Evolutionary conservation across 2,888 invertebrate species (phyloP), one percentile per base, ranked within the genome.

Genomic region (Ectobius pallidus): DNA sequence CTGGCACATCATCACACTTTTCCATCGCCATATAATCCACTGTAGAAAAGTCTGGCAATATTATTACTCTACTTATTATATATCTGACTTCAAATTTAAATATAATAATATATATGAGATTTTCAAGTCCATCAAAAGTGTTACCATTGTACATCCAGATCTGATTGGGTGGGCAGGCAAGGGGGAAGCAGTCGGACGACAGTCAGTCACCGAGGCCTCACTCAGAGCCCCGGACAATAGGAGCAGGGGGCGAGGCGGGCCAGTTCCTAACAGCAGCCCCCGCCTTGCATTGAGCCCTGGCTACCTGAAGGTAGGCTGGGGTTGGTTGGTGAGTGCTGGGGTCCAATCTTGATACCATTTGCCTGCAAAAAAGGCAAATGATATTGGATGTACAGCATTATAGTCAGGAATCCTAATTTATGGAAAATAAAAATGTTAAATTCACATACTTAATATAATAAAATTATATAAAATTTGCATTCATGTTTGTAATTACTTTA

Each of bases 271-370:
- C 94, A 97, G 86, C 97, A 97, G 82, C 96, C 96, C 77, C 95
- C 94, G 65, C 87, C 85, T 80, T 93, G 92, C 81, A 89, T 90
- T 61, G 90, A 90, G 75, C 93, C 93, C 76, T 92, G 92, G 75
- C 91, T 92, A 77, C 94, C 93, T 74, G 94, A 90, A 65, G 92
- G 89, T 83, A 92, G 85, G 80, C 90, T 90, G 39, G 93, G 91
- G 83, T 91, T 94, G 80, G 93, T 94, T 72, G 96, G 95, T 75
- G 97, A 96, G 87, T 99, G 97, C 85, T 99, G 98, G 76, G 99
- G 98, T 70, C 99, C 99, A 81, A 99, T 96, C 89, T 99, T 99
- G 84, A 99, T 99, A 80, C 99, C 99, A 84, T 99, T 99, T 77
- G 99, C 99, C 98, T 99, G 83, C 22, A 86, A 84, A 30, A 20